Base-by-base conservation (phyloP, 2,113 vertebrate species). In the Vulpes ferrilata region DNA sequence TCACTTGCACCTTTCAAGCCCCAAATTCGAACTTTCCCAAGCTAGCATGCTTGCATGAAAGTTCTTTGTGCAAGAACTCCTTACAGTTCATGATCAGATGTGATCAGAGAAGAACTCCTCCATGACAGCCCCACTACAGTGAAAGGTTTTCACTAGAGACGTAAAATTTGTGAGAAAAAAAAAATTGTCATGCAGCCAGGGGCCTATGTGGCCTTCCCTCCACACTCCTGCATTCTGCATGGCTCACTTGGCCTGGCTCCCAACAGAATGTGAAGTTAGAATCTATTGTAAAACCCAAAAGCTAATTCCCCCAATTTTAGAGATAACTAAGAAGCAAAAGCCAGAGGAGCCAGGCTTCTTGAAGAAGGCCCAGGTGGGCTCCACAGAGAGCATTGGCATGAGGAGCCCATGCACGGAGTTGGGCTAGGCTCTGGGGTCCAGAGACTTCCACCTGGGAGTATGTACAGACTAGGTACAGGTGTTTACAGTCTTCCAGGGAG, bases 381-480 rank as follows among this genome's bases (percentile, higher is more conserved):
- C 17, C 78, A 25, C 25, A 16, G 25, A 60, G 11, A 23, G 19
- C 15, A 13, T 4, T 0, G 0, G 27, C 43, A 32, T 4, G 2
- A 1, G 3, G 17, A 12, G 11, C 9, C 2, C 22, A 7, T 6
- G 1, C 17, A 2, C 3, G 17, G 55, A 57, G 2, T 9, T 2
- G 32, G 48, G n/a, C 19, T 59, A 25, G 51, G 3, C 2, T 1
- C 55, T 4, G 27, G 60, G 25, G 43, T 27, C 78, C 65, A 25
- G 57, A 64, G 43, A 16, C 30, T 23, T 48, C 43, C 25, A 51
- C 15, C 27, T 7, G 2, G 3, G 30, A 92, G 38, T 13, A 1
- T 25, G 7, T 0, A 9, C 0, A 2, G 35, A 32, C 0, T 4
- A 8, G 0, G 10, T 10, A 1, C 38, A 38, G 62, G n/a, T 20